These are phyloP conservation scores for Limnodromus scolopaceus DNA, from an alignment of 2,797 vertebrate genomes.

Conservation along the genomic window DNA sequence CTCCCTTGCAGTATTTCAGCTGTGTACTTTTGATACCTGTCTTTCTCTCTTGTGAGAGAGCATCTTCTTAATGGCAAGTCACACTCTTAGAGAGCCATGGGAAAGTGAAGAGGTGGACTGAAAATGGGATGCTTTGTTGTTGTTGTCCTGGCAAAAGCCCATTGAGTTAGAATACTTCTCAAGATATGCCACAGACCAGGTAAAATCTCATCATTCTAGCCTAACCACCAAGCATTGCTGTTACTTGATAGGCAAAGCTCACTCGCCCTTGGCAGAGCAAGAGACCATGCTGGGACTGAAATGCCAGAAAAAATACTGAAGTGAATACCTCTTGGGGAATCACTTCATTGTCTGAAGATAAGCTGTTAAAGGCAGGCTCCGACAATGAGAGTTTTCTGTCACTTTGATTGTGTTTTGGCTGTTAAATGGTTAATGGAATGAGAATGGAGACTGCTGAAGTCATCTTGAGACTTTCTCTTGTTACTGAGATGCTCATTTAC, in stretches of 20 bases:
- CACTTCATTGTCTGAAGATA: background rate
- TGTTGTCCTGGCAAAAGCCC: background rate
- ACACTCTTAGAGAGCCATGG: background rate
- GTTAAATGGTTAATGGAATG: constrained; percentile 5
- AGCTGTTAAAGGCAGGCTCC: background rate
- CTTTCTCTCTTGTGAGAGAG: background rate
- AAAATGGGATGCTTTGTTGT: background rate
- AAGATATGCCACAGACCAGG: background rate
- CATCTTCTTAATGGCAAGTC: background rate
- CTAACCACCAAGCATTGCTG: background rate
- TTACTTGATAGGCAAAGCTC: background rate
- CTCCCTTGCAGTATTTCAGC: background rate
- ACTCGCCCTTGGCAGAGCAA: background rate
- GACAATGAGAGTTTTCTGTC: background rate
- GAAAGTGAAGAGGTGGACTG: background rate
- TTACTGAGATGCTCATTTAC: background rate
- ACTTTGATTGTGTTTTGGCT: background rate
- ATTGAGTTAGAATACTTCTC: background rate
- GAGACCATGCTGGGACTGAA: background rate
- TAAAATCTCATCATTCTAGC: background rate
- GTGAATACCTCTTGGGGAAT: background rate
- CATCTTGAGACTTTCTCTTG: background rate
- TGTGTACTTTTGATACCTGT: accelerated
- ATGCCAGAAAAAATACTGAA: background rate
- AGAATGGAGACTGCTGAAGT: background rate